These are phyloP conservation scores for Ciconia maguari DNA, from an alignment of 2,113 vertebrate genomes.

Conservation along the genomic window DNA sequence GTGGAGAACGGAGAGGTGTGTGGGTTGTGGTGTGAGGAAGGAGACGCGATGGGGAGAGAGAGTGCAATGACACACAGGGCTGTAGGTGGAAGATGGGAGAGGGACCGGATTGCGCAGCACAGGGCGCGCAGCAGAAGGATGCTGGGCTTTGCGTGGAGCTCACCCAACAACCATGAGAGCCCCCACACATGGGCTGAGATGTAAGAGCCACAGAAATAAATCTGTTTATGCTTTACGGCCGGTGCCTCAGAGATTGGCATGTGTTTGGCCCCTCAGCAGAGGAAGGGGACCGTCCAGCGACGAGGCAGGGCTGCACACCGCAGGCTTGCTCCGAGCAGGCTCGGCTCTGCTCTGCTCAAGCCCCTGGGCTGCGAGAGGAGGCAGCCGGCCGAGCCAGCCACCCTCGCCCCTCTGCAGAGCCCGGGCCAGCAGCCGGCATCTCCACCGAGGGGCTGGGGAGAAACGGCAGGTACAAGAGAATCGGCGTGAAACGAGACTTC, in stretches of 20 bases:
- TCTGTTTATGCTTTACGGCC: not conserved
- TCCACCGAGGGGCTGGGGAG: not conserved
- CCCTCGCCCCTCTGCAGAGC: not conserved
- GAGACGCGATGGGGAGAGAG: not conserved
- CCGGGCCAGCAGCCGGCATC: not conserved
- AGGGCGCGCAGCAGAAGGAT: accelerated
- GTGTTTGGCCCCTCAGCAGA: not conserved
- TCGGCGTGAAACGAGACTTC: not conserved
- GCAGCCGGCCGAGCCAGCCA: too few species aligned
- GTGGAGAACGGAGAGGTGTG: accelerated
- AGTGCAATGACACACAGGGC: accelerated
- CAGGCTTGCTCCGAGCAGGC: too few species aligned
- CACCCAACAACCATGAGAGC: accelerated
- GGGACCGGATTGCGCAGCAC: not conserved
- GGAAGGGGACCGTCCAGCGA: accelerated
- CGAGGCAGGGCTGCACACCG: not conserved
- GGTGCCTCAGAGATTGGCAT: accelerated
- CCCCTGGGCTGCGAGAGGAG: not conserved
- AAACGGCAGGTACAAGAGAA: not conserved
- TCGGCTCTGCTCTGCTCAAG: not conserved
- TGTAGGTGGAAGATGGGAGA: not conserved
- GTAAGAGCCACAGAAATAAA: not conserved
- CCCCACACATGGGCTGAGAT: accelerated
- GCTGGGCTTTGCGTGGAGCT: not conserved
- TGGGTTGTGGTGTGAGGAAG: not conserved